Percentiles rank a stretch among this genome's conserved stretches.
Evolutionary conservation across 2,113 vertebrate genomes (phyloP).

Genomic region (Leptocoma aspasia): DNA sequence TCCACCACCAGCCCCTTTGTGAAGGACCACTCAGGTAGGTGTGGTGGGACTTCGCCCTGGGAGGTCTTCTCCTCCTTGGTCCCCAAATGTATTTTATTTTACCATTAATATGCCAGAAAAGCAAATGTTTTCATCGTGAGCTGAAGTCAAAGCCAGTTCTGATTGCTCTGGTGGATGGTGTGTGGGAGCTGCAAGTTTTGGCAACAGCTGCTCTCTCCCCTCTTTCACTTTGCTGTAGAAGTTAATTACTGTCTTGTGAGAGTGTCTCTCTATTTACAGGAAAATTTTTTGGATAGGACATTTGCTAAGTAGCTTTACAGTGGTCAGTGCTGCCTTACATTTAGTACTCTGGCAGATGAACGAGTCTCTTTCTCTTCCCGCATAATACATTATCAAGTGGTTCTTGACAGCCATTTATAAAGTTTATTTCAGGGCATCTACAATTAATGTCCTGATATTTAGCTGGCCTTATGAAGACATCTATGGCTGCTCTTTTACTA

Average conservation of each 20-base stretch:
- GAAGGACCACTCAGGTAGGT: constrained; percentile 79
- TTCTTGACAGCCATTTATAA: constrained; percentile 73
- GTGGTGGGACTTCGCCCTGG: neutral
- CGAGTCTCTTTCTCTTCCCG: constrained; percentile 15
- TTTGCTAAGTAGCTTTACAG: neutral
- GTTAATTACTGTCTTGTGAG: constrained; percentile 11
- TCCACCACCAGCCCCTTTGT: constrained; percentile 81
- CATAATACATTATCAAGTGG: constrained; percentile 53
- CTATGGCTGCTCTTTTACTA: neutral
- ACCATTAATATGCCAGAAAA: neutral
- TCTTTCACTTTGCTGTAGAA: neutral
- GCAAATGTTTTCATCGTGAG: neutral
- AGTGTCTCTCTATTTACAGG: constrained; percentile 27
- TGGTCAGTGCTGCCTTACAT: constrained; percentile 9
- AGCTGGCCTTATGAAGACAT: constrained; percentile 34
- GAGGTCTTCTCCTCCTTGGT: neutral
- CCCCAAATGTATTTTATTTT: neutral
- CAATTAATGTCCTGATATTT: constrained; percentile 70
- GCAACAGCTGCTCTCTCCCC: neutral
- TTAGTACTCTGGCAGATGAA: constrained; percentile 4
- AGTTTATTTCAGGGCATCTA: constrained; percentile 67
- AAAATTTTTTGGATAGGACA: constrained; percentile 22
- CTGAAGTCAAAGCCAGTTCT: neutral
- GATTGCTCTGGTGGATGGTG: neutral
- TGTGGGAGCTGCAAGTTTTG: neutral